Evolutionary conservation across 2,797 vertebrate species (phyloP).

Genomic region (Sebastiscus albofasciatus): DNA sequence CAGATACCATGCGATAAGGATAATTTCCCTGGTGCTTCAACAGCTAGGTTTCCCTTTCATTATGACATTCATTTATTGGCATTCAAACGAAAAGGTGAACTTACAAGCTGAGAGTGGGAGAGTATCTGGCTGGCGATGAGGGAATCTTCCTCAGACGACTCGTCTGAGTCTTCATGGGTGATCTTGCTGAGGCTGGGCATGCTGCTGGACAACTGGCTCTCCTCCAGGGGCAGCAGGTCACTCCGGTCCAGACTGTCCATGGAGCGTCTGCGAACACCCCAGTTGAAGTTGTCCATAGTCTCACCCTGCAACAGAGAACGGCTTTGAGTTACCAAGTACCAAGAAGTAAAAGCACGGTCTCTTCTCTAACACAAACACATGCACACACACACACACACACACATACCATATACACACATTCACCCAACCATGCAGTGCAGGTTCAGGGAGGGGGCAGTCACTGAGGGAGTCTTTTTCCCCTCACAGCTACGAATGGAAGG

Average conservation of each 20-base stretch:
- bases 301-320: conserved; percentile 87
- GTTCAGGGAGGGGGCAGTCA: conserved; percentile 11
- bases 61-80: background rate
- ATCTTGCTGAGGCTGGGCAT: conserved; percentile 89
- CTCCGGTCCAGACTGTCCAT: conserved; percentile 89
- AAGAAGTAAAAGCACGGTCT: background rate
- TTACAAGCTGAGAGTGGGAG: conserved; percentile 87
- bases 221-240: conserved; percentile 91
- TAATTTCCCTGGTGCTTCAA: background rate
- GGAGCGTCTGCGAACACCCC: conserved; percentile 95
- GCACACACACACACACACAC: conserved; percentile 5
- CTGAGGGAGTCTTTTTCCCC: background rate
- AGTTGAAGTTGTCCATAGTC: conserved; percentile 98
- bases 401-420: background rate
- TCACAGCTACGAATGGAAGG: conserved; percentile 8
- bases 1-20: background rate
- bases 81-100: conserved; percentile 20
- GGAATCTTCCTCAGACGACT: conserved; percentile 94
- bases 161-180: conserved; percentile 89
- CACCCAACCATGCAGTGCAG: conserved; percentile 57
- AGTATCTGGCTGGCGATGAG: conserved; percentile 92
- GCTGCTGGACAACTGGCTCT: conserved; percentile 90
- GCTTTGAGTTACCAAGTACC: background rate
- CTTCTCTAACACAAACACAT: conserved; percentile 31
- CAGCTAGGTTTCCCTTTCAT: background rate